Conservation (phyloP, 2,797 vertebrate genomes). For the Sebastes kiyomatsui region DNA sequence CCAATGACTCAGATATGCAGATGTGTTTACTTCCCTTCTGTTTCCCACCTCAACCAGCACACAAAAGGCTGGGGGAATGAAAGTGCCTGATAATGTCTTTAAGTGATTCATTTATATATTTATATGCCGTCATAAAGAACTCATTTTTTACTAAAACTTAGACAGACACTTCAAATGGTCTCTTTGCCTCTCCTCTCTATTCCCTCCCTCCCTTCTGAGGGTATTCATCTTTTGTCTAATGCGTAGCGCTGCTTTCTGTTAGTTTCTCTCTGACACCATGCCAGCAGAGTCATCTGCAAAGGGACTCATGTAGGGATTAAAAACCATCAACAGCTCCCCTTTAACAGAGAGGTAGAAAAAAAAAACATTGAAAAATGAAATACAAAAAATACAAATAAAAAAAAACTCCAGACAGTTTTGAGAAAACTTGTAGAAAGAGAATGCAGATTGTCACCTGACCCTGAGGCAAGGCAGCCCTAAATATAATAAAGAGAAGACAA, state of each 20-base stretch:
- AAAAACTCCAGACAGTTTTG: constrained; percentile 78
- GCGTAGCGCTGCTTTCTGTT: constrained; percentile 77
- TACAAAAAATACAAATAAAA: constrained; percentile 39
- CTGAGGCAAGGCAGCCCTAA: constrained; percentile 81
- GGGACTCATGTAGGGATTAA: constrained; percentile 82
- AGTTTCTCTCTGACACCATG: constrained; percentile 80
- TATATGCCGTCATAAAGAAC: constrained; percentile 74
- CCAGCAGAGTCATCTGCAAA: constrained; percentile 79
- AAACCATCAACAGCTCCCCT: constrained; percentile 76
- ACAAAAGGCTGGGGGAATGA: constrained; percentile 72
- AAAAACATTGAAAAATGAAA: constrained; percentile 41
- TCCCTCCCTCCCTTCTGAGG: constrained; percentile 76
- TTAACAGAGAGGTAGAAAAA: constrained; percentile 64
- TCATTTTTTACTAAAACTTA: constrained; percentile 77
- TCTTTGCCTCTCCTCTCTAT: constrained; percentile 67
- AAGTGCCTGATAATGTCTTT: constrained; percentile 80
- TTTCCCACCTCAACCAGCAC: constrained; percentile 75
- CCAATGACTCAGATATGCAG: constrained; percentile 85
- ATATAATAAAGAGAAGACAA: constrained; percentile 84
- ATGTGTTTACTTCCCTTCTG: constrained; percentile 82
- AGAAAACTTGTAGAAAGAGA: constrained; percentile 79
- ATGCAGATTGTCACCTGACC: constrained; percentile 85
- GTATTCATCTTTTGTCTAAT: constrained; percentile 80
- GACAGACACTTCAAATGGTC: constrained; percentile 82
- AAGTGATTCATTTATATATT: constrained; percentile 83